A percentile compares a stretch with the other conserved stretches of the same genome.
phyloP scores from a whole-genome alignment of 2,113 vertebrate species.

The Hippopotamus amphibius region DNA sequence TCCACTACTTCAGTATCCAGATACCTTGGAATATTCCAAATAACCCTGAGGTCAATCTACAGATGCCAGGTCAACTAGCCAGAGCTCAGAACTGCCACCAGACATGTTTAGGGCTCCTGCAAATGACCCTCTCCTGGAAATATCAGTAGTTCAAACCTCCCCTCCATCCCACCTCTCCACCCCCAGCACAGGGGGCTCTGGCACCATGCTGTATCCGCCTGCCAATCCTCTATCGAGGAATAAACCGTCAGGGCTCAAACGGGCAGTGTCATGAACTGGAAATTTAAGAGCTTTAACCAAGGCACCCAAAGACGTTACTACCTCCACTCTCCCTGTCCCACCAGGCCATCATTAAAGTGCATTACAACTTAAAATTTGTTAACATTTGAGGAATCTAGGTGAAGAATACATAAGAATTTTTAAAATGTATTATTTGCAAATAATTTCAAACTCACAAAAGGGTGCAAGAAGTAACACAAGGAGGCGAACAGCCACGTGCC shows the following conservation, averaged over 20 bases:
- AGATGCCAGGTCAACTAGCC: background rate
- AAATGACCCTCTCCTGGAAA: background rate
- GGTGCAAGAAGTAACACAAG: background rate
- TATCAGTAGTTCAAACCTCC: background rate
- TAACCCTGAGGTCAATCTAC: background rate
- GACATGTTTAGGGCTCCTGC: background rate
- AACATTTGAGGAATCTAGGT: background rate
- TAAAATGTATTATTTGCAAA: conserved; percentile 4
- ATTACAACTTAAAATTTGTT: background rate
- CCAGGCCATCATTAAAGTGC: background rate
- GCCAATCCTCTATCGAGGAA: background rate
- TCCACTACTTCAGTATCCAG: background rate
- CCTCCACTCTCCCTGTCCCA: background rate
- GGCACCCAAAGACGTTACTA: background rate
- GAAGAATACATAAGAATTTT: background rate
- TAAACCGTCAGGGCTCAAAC: background rate
- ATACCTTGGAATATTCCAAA: background rate
- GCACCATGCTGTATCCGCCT: background rate
- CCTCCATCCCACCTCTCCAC: background rate
- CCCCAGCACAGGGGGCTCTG: background rate
- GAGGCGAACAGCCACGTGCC: background rate
- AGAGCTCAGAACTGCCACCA: background rate
- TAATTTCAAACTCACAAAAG: conserved; percentile 26
- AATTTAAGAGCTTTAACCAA: background rate
- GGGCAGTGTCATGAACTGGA: background rate